Base-by-base conservation (phyloP, 1,140 invertebrate species). In the Euura lappo region DNA sequence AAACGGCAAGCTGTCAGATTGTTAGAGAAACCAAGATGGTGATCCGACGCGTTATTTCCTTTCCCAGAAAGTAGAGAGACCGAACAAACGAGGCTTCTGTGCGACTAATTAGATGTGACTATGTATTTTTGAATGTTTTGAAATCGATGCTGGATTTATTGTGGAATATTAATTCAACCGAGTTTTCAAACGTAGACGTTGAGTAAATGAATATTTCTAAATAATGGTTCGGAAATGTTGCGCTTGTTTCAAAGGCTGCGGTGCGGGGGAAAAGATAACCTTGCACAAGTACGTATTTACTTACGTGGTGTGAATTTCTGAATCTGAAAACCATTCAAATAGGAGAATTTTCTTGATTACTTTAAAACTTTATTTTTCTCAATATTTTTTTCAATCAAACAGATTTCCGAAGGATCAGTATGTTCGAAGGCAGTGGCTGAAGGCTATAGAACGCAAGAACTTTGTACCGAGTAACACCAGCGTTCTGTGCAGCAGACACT, bases 211-310 rank as follows among this genome's bases (percentile, higher is more conserved):
- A 28, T 28, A 28, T 28, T 28, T 28, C 0, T 28, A 28, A 28
- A 28, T 28, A 60, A 60, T 60, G 51, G 51, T 60, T n/a, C 51
- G 51, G 13, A 60, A 60, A n/a, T 60, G 51, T 60, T 60, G 51
- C 51, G 51, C 51, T 60, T 60, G 51, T 60, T 60, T 60, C 51
- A 60, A 60, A 60, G 51, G 51, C 13, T 60, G 51, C 51, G 51
- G 51, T n/a, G 13, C 10, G 51, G 51, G 51, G 51, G 51, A 60
- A 6, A 60, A 60, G 51, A 60, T 60, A 60, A 60, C 51, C 51
- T 60, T 60, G 13, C 51, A 60, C 51, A 60, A 60, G 51, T 60
- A 60, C 4, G 51, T 60, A 60, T 28, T 28, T 28, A 28, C 28
- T 28, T 28, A 28, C 28, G 28, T 28, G 28, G 28, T 28, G 1